Conservation (phyloP, 2,888 invertebrate genomes). For the Rotaria sp. region DNA sequence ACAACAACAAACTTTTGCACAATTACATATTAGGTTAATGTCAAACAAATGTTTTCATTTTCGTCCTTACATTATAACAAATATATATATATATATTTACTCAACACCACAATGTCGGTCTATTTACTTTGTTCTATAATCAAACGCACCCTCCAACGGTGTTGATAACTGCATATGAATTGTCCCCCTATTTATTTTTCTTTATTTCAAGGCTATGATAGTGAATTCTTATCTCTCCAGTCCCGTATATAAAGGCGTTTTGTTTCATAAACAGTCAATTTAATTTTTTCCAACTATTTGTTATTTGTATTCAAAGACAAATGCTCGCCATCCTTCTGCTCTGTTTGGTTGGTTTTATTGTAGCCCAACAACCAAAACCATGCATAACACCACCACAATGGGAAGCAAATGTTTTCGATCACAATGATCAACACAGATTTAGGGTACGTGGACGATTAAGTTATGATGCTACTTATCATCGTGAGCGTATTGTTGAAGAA, state of each 20-base stretch:
- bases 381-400: background rate
- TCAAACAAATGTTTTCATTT: background rate
- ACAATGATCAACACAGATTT: background rate
- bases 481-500: constrained; percentile 40
- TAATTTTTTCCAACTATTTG: too few relatives aligned
- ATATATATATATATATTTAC: background rate
- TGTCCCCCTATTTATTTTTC: background rate
- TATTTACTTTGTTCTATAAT: background rate
- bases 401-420: background rate
- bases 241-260: background rate
- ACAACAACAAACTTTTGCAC: background rate
- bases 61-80: background rate
- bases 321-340: too few relatives aligned
- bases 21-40: background rate
- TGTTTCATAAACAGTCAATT: background rate
- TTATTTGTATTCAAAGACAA: too few relatives aligned
- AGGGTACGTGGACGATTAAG: constrained; percentile 29
- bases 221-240: background rate
- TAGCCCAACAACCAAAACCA: background rate
- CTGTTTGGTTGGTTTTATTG: too few relatives aligned
- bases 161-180: background rate
- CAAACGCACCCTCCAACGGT: background rate
- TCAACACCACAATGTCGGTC: background rate
- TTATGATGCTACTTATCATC: constrained; percentile 38
- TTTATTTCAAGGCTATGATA: constrained; percentile 10